Base-by-base conservation (phyloP, 2,888 invertebrate genomes). In the Mechanitis messenoides region DNA sequence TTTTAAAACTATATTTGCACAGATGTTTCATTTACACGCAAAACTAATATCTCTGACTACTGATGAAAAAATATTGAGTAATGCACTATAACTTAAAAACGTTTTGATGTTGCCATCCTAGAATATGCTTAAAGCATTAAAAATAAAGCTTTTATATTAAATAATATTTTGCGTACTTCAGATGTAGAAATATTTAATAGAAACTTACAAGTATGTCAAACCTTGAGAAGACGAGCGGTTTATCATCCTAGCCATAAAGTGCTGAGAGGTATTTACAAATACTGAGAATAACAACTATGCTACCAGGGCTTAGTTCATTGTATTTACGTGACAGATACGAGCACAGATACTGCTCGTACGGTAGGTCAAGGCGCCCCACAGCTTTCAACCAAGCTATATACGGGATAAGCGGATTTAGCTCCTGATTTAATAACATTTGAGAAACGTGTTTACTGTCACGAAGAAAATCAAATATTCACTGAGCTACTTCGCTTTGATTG, bases 251-350 rank as follows among this genome's bases (percentile, higher is more conserved):
- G 9, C 42, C 35, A 35, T 35, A 35, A 5, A 35, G 6, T 6
- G 35, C 35, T 35, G 80, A 78, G 72, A 73, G 72, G 85, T 85
- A 87, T 86, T 78, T 81, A 79, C 79, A 85, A 85, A 82, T 76
- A 73, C 70, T 68, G 47, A 47, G 42, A 38, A 54, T 38, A 75
- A 75, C 80, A 87, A 80, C 81, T 88, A 85, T 87, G 88, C 87
- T 88, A 87, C 77, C 77, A 76, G 72, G 84, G 73, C 78, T 81
- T 78, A 73, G 80, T 84, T 89, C 87, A 89, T 90, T 89, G 84
- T 87, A 75, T 86, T 84, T 87, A 88, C 89, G 89, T 89, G 89
- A 80, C 81, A 83, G 85, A 87, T 87, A 86, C 85, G 55, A 61
- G 58, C 83, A 84, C 55, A 66, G 87, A 87, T 67, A 54, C 56